Percentiles rank a stretch among this genome's conserved stretches.
phyloP scores from a whole-genome alignment of 1,140 invertebrate species.

The Drosophila bipectinata region DNA sequence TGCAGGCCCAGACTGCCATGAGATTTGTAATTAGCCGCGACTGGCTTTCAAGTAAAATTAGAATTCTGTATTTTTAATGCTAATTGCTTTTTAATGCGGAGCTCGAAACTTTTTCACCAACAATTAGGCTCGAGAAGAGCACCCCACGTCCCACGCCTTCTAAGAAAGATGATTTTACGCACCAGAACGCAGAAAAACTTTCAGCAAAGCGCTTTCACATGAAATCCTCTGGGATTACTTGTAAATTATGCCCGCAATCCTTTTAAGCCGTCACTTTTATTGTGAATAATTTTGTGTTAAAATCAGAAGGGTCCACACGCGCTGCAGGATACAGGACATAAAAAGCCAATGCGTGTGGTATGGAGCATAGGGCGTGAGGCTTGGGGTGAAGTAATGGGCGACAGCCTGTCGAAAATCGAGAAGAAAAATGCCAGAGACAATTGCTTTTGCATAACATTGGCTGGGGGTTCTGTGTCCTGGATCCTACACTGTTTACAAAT shows the following conservation, averaged over 20 bases:
- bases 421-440: slow-evolving; percentile 64
- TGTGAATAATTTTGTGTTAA: slow-evolving; percentile 78
- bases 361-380: neutral
- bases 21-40: slow-evolving; percentile 65
- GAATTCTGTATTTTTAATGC: slow-evolving; percentile 58
- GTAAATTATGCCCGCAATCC: slow-evolving; percentile 69
- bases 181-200: slow-evolving; percentile 37
- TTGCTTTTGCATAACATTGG: slow-evolving; percentile 59
- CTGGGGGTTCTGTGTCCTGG: neutral
- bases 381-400: neutral
- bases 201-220: slow-evolving; percentile 13
- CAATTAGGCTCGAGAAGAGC: slow-evolving; percentile 42
- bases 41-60: slow-evolving; percentile 41
- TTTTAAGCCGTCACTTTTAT: slow-evolving; percentile 78
- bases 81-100: slow-evolving; percentile 73
- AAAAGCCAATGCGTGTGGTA: no score
- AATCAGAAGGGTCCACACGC: slow-evolving; percentile 74
- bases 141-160: neutral
- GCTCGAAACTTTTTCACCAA: slow-evolving; percentile 53
- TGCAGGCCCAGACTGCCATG: slow-evolving; percentile 22
- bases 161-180: slow-evolving; percentile 67
- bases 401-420: slow-evolving; percentile 35
- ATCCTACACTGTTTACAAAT: slow-evolving; percentile 39
- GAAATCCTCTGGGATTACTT: slow-evolving; percentile 63
- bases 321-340: slow-evolving; percentile 18